A percentile compares a stretch with the other conserved stretches of the same genome.
phyloP scores from a whole-genome alignment of 2,888 invertebrate genomes.

The Andrena fulva region DNA sequence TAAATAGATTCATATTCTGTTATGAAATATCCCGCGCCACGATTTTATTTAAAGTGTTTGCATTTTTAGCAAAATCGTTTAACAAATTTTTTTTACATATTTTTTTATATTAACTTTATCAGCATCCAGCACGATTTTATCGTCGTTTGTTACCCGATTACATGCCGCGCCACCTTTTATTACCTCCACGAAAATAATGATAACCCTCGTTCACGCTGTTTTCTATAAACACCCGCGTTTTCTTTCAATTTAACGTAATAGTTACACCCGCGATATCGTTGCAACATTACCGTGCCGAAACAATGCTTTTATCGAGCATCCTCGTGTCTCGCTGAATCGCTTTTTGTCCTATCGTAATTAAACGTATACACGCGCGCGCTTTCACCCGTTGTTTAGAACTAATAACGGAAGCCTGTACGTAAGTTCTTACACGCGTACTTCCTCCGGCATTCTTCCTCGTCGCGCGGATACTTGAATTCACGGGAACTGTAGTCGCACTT shows the following conservation, averaged over 20 bases:
- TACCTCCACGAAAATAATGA: no score
- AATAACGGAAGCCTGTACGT: constrained; percentile 47
- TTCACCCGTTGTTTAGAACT: constrained; percentile 48
- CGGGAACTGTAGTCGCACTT: constrained; percentile 9
- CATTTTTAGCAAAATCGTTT: no score
- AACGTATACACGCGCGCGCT: constrained; percentile 32
- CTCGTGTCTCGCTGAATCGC: neutral
- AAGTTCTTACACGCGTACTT: constrained; percentile 43
- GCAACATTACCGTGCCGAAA: constrained; percentile 5
- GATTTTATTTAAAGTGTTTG: no score
- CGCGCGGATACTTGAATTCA: neutral
- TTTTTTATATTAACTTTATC: no score
- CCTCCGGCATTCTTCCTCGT: constrained; percentile 41
- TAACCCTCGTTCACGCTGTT: no score
- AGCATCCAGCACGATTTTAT: no score
- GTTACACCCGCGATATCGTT: neutral
- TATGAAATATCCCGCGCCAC: no score
- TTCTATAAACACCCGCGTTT: neutral
- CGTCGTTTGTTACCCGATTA: no score
- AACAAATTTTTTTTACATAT: no score
- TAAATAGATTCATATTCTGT: no score
- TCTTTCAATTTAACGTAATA: constrained; percentile 20
- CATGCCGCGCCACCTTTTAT: no score
- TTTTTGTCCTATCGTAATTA: constrained; percentile 45
- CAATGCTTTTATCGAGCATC: constrained; percentile 37